phyloP scores from a whole-genome alignment of 2,797 vertebrate species.

The Natrix natrix region DNA sequence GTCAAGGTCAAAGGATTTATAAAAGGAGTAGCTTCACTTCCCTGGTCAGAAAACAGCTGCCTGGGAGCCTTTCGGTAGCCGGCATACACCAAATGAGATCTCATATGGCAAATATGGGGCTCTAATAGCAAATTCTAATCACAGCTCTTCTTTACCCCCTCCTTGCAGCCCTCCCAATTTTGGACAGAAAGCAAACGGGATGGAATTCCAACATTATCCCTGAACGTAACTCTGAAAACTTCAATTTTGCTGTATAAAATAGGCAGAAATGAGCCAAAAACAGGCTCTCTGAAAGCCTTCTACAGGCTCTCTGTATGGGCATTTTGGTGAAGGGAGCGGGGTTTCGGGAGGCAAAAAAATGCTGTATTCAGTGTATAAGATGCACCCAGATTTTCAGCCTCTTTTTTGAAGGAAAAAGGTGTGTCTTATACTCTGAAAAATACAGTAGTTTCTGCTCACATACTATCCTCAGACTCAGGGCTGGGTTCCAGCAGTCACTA shows the following conservation, averaged over 20 bases:
- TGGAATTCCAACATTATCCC: neutral
- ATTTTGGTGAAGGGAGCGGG: no score
- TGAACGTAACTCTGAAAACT: neutral
- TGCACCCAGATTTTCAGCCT: no score
- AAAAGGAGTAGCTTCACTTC: neutral
- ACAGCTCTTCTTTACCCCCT: neutral
- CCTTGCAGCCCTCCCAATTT: neutral
- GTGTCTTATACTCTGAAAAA: no score
- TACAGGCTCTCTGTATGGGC: no score
- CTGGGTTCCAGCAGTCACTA: no score
- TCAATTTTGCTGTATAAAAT: neutral
- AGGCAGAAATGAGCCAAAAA: no score
- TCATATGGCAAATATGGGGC: neutral
- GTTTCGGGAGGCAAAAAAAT: no score
- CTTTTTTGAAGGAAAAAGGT: no score
- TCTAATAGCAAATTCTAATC: slow-evolving; percentile 22
- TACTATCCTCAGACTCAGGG: no score
- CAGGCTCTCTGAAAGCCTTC: no score
- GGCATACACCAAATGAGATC: slow-evolving; percentile 6
- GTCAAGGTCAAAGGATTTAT: slow-evolving; percentile 15
- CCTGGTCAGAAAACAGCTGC: slow-evolving; percentile 18
- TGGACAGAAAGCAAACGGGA: neutral
- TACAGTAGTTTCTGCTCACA: no score
- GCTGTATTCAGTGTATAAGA: no score
- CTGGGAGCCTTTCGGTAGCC: neutral